Conservation (phyloP, 2,797 vertebrate species). For the Smutsia temminckii region DNA sequence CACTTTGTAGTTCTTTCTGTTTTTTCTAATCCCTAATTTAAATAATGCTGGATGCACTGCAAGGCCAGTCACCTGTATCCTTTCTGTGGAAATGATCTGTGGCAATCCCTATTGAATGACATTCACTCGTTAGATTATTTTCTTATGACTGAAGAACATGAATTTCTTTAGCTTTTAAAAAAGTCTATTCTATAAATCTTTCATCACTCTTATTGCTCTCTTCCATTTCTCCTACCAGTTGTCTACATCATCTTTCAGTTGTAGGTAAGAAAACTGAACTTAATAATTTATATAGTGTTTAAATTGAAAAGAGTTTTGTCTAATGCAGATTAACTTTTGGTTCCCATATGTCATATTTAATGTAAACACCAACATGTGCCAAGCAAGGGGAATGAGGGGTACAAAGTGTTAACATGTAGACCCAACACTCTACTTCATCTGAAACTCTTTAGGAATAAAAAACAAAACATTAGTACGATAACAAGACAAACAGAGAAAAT, state of each 20-base stretch:
- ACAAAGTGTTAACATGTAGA: background rate
- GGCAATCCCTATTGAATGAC: background rate
- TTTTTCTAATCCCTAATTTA: background rate
- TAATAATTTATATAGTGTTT: background rate
- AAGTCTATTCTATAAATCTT: background rate
- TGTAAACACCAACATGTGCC: background rate
- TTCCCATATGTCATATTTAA: background rate
- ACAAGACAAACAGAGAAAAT: background rate
- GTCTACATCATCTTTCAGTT: background rate
- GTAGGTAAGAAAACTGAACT: background rate
- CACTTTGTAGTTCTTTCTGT: background rate
- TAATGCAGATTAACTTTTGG: background rate
- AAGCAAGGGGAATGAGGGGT: background rate
- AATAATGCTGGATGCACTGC: background rate
- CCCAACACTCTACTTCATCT: background rate
- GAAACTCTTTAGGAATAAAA: background rate
- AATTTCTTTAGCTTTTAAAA: slow-evolving; percentile 15
- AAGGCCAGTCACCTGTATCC: background rate
- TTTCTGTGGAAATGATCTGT: background rate
- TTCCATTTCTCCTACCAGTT: background rate
- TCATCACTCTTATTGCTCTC: background rate
- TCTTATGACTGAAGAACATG: background rate
- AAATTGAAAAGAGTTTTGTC: background rate
- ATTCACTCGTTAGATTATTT: background rate
- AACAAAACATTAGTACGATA: background rate